Base-by-base conservation (phyloP, 2,113 vertebrate species). In the Callaeas wilsoni region DNA sequence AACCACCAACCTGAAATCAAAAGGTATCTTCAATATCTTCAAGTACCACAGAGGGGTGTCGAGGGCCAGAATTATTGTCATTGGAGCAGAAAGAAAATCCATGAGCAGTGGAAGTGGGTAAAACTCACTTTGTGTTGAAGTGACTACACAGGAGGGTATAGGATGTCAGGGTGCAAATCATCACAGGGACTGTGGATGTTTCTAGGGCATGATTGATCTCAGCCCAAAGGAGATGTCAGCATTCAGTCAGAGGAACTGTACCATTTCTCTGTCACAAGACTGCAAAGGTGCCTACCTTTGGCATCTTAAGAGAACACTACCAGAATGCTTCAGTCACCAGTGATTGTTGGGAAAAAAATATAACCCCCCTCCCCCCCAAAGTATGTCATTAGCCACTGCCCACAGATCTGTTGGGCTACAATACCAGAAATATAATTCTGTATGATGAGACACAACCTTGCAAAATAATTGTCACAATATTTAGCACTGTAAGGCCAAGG, bases 361-460 rank as follows among this genome's bases (percentile, higher is more conserved):
- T 13, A 60, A 49, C 2, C 1, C 5, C 3, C 15, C 10, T 4
- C 3, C 15, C 10, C 10, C 3, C 4, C 27, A 25, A 32, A 26
- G 3, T 16, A 15, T 41, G 7, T 26, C 46, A 15, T 41, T 68
- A 59, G 37, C 2, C 33, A 60, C 46, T 50, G 20, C 7, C 32
- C 20, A 21, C 13, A 23, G n/a, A 53, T 52, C 41, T 82, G 26
- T 9, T 74, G 42, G 52, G 65, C 50, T 87, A 62, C 56, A 57
- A 3, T 19, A 56, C 5, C 39, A 75, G 42, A 41, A 82, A 79
- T 44, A 39, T 15, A 35, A 76, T 47, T 69, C n/a, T 57, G 14
- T 21, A 17, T 22, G 73, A 84, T 80, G 41, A n/a, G 25, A 74
- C 53, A 47, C 19, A 50, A 23, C 12, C 32, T 41, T 84, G 41